A percentile compares a stretch with the other conserved stretches of the same genome.
These are phyloP conservation scores for Tetraneura akinire DNA, from an alignment of 1,140 invertebrate genomes.

Conservation along the genomic window DNA sequence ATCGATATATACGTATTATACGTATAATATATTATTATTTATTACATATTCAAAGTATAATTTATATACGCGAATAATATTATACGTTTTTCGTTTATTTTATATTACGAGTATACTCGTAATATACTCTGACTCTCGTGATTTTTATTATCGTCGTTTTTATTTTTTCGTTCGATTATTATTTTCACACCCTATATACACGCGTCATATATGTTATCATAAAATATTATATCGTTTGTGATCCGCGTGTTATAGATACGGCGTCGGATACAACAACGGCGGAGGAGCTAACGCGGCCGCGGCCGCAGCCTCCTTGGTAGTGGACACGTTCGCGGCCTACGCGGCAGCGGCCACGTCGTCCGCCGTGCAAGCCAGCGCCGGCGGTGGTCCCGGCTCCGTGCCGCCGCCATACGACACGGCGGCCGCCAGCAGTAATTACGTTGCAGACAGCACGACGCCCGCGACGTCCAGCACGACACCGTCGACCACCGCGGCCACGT, in stretches of 20 bases:
- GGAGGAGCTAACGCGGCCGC: slow-evolving; percentile 5
- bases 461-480: slow-evolving; percentile 35
- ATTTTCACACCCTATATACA: no score
- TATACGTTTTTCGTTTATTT: no score
- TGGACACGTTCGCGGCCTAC: slow-evolving; percentile 47
- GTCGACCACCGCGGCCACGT: slow-evolving; percentile 20
- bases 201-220: no score
- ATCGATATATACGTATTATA: no score
- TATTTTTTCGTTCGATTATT: no score
- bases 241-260: not conserved
- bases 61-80: no score
- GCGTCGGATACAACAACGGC: not conserved
- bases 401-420: slow-evolving; percentile 29
- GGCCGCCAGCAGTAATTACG: slow-evolving; percentile 28
- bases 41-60: no score
- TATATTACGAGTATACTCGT: no score
- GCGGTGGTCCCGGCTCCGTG: not conserved
- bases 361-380: not conserved
- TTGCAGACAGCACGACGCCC: slow-evolving; percentile 39
- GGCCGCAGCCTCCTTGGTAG: slow-evolving; percentile 21
- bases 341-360: slow-evolving; percentile 34
- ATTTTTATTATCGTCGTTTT: no score
- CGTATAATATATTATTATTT: no score
- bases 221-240: no score
- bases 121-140: no score